These are phyloP conservation scores for Polymixis lichenea DNA, from an alignment of 2,888 invertebrate genomes.

Conservation along the genomic window DNA sequence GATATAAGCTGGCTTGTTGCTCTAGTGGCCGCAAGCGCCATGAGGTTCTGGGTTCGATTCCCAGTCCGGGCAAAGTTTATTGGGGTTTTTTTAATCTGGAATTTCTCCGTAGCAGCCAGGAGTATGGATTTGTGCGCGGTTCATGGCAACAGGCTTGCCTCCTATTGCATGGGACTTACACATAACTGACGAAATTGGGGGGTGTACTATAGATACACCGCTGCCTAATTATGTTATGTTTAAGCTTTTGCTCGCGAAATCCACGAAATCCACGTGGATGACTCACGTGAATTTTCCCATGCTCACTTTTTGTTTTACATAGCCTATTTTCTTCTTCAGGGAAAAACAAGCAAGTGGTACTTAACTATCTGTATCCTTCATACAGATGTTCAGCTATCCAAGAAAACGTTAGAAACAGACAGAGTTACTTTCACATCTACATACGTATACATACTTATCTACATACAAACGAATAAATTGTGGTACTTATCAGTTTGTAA, in stretches of 20 bases:
- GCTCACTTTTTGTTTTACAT: not conserved
- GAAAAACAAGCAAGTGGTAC: not conserved
- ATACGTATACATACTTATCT: no score
- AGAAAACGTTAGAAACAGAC: not conserved
- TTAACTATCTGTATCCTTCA: not conserved
- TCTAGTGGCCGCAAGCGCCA: no score
- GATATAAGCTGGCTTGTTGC: not conserved
- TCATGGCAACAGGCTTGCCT: not conserved
- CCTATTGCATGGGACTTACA: not conserved
- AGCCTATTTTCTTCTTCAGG: not conserved
- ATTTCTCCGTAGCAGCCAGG: not conserved
- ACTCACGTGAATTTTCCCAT: no score
- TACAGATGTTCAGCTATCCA: not conserved
- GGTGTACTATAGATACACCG: no score
- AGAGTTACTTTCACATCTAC: not conserved
- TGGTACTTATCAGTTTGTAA: no score
- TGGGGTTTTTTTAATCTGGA: not conserved
- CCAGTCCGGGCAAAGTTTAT: not conserved
- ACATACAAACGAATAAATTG: no score
- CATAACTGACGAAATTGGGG: no score
- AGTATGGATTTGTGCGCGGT: not conserved
- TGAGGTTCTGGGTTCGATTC: not conserved
- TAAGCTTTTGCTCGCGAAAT: not conserved
- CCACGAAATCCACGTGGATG: no score
- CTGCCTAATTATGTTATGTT: no score